These are phyloP conservation scores for Ctenodactylus gundi DNA, from an alignment of 2,113 vertebrate species.

Conservation along the genomic window DNA sequence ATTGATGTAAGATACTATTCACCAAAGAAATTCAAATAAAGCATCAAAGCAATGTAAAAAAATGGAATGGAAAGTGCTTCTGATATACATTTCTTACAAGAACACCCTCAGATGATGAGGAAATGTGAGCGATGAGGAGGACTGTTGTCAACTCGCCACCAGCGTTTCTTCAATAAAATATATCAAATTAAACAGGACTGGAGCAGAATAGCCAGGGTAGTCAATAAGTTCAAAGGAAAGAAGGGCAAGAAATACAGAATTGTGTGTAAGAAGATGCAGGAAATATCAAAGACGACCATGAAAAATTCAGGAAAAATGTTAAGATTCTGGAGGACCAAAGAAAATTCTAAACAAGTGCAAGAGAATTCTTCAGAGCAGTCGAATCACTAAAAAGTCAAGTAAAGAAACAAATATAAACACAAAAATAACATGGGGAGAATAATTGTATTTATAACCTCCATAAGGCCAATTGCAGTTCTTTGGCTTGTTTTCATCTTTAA, in stretches of 20 bases:
- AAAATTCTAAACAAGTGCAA: slow-evolving; percentile 17
- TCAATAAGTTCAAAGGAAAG: neutral
- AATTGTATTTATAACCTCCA: neutral
- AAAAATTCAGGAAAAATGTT: slow-evolving; percentile 37
- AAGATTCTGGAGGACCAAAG: neutral
- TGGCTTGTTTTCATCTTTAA: neutral
- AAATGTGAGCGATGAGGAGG: neutral
- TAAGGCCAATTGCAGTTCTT: neutral
- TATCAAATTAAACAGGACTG: slow-evolving; percentile 2
- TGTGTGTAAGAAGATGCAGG: neutral
- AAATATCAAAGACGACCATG: neutral
- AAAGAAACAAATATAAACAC: neutral
- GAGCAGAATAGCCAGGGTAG: neutral
- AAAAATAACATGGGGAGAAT: neutral
- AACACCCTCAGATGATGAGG: neutral
- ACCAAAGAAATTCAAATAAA: slow-evolving; percentile 51
- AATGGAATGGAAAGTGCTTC: neutral
- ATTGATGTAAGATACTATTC: slow-evolving; percentile 53
- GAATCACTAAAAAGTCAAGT: neutral
- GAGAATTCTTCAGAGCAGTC: neutral
- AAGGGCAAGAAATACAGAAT: neutral
- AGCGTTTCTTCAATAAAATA: slow-evolving; percentile 43
- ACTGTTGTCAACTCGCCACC: neutral
- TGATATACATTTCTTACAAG: neutral
- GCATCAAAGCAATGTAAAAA: neutral